Conservation (phyloP, 1,140 invertebrate species). For the Macrobrachium rosenbergii region DNA sequence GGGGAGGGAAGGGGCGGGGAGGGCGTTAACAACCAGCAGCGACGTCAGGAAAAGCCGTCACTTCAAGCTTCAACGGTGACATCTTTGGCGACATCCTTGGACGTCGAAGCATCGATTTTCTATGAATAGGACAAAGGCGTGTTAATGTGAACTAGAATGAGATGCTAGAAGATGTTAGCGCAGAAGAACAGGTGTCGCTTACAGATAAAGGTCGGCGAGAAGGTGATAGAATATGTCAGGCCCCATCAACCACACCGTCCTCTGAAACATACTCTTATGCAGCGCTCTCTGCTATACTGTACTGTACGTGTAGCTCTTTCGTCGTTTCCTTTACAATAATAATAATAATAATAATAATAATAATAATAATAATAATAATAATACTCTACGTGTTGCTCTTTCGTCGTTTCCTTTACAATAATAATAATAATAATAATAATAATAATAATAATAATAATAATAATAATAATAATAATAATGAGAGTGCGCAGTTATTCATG, state of each 20-base stretch:
- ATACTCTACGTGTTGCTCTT: background rate
- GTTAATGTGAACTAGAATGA: slow-evolving; percentile 15
- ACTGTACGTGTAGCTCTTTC: no score
- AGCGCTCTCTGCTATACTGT: no score
- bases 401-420: no score
- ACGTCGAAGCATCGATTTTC: slow-evolving; percentile 31
- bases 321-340: no score
- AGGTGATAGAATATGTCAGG: no score
- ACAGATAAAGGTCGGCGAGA: no score
- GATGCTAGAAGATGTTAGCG: slow-evolving; percentile 7
- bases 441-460: background rate
- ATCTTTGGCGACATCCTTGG: slow-evolving; percentile 17
- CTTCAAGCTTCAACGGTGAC: background rate
- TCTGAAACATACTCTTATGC: no score
- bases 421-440: background rate
- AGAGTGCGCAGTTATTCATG: background rate
- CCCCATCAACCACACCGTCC: no score
- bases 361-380: background rate
- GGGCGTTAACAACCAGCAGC: no score
- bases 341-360: background rate
- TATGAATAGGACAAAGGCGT: slow-evolving; percentile 18
- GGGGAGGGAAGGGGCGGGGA: no score
- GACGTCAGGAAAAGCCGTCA: no score
- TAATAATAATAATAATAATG: background rate
- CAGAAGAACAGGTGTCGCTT: no score